phyloP scores from a whole-genome alignment of 2,113 vertebrate species.

The Macrotis lagotis region DNA sequence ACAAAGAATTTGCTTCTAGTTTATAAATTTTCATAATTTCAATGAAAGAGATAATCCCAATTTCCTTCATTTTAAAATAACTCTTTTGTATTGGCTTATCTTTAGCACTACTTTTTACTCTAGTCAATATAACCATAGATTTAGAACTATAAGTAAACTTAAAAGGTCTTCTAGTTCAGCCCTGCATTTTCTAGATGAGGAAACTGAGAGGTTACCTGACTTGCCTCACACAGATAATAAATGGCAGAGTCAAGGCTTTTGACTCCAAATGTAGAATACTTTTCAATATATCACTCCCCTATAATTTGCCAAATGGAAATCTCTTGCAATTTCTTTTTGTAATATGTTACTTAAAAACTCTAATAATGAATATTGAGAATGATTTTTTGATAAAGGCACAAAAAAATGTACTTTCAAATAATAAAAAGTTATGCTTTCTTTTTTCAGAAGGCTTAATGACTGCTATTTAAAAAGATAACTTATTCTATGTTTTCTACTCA shows the following conservation, averaged over 20 bases:
- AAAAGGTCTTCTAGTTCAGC: neutral
- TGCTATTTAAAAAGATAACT: conserved; percentile 44
- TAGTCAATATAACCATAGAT: neutral
- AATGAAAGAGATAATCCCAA: neutral
- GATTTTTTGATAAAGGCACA: conserved; percentile 2
- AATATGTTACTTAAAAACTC: conserved; percentile 5
- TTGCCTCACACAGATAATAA: too few species aligned
- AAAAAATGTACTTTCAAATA: conserved; percentile 27
- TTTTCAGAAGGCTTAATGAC: conserved; percentile 27
- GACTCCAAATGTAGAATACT: neutral
- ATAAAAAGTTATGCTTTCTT: conserved; percentile 11
- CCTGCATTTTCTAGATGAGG: neutral
- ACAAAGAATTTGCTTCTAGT: conserved; percentile 6
- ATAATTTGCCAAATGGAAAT: neutral
- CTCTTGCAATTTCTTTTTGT: conserved; percentile 28
- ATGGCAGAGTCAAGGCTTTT: neutral
- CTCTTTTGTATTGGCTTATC: conserved; percentile 16
- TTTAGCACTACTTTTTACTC: neutral
- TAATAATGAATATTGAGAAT: conserved; percentile 11
- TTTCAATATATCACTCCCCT: neutral
- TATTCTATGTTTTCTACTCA: conserved; percentile 11
- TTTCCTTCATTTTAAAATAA: conserved; percentile 3
- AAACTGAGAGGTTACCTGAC: neutral
- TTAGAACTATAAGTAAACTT: neutral
- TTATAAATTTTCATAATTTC: conserved; percentile 22